A percentile compares a stretch with the other conserved stretches of the same genome.
phyloP scores from a whole-genome alignment of 2,888 invertebrate genomes.

The Ennomos fuscantarius region DNA sequence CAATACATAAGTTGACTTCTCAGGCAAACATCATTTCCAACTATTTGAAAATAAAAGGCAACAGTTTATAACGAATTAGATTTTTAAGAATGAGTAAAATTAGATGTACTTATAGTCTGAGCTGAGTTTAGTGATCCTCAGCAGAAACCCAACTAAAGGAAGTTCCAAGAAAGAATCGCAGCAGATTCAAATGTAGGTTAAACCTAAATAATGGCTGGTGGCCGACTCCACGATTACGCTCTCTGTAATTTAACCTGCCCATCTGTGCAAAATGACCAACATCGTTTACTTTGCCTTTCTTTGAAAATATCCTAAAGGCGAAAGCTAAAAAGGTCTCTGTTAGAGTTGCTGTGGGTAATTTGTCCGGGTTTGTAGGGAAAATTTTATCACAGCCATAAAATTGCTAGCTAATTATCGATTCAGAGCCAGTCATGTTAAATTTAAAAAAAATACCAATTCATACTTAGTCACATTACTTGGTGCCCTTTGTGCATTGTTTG shows the following conservation, averaged over 20 bases:
- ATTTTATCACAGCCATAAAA: too few relatives aligned
- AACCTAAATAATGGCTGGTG: constrained; percentile 36
- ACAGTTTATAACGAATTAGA: too few relatives aligned
- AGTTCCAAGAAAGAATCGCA: neutral
- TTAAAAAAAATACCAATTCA: too few relatives aligned
- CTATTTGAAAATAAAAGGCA: too few relatives aligned
- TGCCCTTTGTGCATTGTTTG: too few relatives aligned
- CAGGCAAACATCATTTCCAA: too few relatives aligned
- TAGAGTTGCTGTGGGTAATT: constrained; percentile 6
- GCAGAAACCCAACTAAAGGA: too few relatives aligned
- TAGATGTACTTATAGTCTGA: neutral
- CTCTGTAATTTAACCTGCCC: constrained; percentile 46
- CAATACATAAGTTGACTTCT: too few relatives aligned
- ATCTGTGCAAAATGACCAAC: constrained; percentile 52
- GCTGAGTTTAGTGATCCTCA: too few relatives aligned
- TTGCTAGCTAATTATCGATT: too few relatives aligned
- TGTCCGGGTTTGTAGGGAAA: constrained; percentile 3
- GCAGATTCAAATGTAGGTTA: constrained; percentile 34
- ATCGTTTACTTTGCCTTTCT: constrained; percentile 42
- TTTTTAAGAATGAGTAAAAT: neutral
- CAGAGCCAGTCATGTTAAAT: too few relatives aligned
- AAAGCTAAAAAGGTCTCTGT: constrained; percentile 46
- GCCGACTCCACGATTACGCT: constrained; percentile 32
- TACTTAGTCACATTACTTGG: too few relatives aligned
- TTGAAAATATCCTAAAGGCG: constrained; percentile 41